Conservation (phyloP, 92 coral and sea anemone genomes). For the Ricordea florida region DNA sequence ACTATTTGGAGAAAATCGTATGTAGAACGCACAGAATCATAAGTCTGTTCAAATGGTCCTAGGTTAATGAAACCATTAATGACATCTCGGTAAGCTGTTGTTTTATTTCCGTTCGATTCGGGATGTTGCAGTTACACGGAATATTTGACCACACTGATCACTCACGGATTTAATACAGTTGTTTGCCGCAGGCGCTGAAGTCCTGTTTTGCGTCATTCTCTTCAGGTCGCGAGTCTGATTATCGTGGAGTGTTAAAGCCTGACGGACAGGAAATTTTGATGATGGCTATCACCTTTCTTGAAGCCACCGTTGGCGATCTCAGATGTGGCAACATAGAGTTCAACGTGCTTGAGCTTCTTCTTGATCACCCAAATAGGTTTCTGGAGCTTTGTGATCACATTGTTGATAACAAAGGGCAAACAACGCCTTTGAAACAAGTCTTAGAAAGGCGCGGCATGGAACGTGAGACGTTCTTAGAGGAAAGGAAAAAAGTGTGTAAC, state of each 20-base stretch:
- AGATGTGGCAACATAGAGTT: slow-evolving; percentile 25
- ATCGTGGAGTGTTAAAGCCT: slow-evolving; percentile 3
- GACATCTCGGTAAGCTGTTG: no score
- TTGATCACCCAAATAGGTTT: slow-evolving; percentile 23
- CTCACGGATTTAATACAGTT: no score
- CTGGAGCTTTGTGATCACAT: slow-evolving; percentile 17
- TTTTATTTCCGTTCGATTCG: no score
- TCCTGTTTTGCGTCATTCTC: neutral
- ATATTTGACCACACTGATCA: no score
- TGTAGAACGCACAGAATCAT: no score
- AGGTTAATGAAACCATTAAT: no score
- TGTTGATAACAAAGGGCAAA: neutral
- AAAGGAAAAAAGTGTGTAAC: slow-evolving; percentile 11
- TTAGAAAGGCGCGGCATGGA: slow-evolving; percentile 9
- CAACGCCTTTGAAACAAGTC: neutral
- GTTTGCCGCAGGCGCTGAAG: neutral
- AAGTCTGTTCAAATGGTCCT: no score
- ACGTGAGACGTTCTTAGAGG: slow-evolving; percentile 47
- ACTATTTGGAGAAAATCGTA: no score
- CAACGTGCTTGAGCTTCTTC: slow-evolving; percentile 22
- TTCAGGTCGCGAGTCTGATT: slow-evolving; percentile 14
- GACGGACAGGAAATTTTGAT: slow-evolving; percentile 50
- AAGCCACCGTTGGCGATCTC: slow-evolving; percentile 30
- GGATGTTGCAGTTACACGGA: no score
- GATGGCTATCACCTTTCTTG: slow-evolving; percentile 46